A percentile compares a stretch with the other conserved stretches of the same genome.
Evolutionary conservation across 1,140 invertebrate species (phyloP).

Genomic region (Alviniconcha marisindica): DNA sequence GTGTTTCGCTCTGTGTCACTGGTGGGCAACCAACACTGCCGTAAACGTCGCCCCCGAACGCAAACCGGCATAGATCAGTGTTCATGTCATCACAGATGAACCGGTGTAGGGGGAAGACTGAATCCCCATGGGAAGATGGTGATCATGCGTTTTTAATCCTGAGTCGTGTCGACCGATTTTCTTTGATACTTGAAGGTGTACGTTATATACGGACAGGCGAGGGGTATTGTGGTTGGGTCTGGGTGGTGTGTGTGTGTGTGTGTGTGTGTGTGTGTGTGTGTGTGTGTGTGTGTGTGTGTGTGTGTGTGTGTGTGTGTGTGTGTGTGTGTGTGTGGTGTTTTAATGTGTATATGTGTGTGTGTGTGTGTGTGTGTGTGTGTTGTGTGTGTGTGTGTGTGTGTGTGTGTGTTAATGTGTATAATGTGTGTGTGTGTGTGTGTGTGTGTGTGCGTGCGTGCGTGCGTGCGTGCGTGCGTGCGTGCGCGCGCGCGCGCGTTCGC

Average conservation of each 20-base stretch:
- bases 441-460: neutral
- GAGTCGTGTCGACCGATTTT: too few species aligned
- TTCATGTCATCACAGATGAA: too few species aligned
- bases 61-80: too few species aligned
- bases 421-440: neutral
- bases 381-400: neutral
- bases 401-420: neutral
- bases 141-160: too few species aligned
- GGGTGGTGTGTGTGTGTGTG: conserved; percentile 13
- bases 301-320: conserved; percentile 21
- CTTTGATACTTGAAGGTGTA: too few species aligned
- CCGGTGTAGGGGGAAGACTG: too few species aligned
- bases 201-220: too few species aligned
- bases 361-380: neutral
- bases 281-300: conserved; percentile 4
- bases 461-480: neutral
- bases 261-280: conserved; percentile 32
- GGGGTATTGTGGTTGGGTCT: neutral
- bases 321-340: neutral
- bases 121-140: too few species aligned
- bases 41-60: too few species aligned
- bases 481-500: neutral
- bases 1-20: too few species aligned
- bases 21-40: too few species aligned
- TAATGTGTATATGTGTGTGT: neutral